phyloP scores from a whole-genome alignment of 2,888 invertebrate species.

The Cantharis nigra region DNA sequence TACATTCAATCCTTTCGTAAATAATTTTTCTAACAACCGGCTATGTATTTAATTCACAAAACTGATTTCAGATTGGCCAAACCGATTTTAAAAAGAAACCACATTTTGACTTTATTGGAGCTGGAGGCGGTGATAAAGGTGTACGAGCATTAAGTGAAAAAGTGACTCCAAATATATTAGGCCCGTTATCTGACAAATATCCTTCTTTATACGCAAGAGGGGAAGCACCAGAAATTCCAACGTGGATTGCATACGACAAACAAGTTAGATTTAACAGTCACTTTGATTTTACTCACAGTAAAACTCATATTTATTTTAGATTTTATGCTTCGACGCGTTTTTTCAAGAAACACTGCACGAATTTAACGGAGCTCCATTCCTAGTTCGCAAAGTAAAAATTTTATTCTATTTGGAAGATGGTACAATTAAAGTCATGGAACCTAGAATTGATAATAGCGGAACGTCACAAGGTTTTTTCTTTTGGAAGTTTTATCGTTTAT shows the following conservation, averaged over 20 bases:
- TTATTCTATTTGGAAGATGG: conserved; percentile 90
- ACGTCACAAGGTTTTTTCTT: conserved; percentile 73
- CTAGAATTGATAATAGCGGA: conserved; percentile 81
- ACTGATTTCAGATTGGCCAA: conserved; percentile 62
- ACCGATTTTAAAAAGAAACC: conserved; percentile 62
- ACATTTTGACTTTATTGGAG: conserved; percentile 62
- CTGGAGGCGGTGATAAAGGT: conserved; percentile 47
- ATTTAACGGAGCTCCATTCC: conserved; percentile 66
- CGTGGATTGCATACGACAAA: conserved; percentile 89
- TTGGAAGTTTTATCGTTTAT: not conserved
- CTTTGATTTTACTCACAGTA: not conserved
- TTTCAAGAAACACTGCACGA: conserved; percentile 83
- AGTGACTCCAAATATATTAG: conserved; percentile 64
- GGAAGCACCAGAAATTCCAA: conserved; percentile 74
- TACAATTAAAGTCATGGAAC: conserved; percentile 87
- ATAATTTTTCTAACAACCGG: not conserved
- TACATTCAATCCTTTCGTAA: conserved; percentile 69
- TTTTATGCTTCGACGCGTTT: conserved; percentile 76
- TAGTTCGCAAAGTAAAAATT: conserved; percentile 80
- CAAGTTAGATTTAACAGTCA: conserved; percentile 64
- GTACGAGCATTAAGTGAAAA: conserved; percentile 67
- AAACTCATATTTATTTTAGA: conserved; percentile 56
- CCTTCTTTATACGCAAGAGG: conserved; percentile 78
- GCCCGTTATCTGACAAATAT: conserved; percentile 61
- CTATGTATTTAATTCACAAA: not conserved